These are phyloP conservation scores for Gymnarchus niloticus DNA, from an alignment of 2,113 vertebrate species.

Conservation along the genomic window DNA sequence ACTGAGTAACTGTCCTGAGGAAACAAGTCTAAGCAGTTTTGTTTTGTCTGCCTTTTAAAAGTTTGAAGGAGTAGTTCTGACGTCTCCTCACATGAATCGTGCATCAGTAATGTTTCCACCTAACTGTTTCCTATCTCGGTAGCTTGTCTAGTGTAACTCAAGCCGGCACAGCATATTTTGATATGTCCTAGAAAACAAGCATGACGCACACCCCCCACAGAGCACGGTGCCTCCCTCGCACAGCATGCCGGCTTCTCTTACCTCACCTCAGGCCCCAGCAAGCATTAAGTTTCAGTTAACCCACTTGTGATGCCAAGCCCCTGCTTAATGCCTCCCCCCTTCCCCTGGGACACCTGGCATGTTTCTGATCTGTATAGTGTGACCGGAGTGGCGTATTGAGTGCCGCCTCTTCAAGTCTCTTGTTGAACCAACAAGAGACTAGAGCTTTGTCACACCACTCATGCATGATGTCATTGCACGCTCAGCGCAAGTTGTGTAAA, in stretches of 20 bases:
- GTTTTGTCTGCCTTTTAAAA: no score
- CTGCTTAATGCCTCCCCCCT: not conserved
- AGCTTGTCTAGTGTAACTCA: not conserved
- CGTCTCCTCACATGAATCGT: not conserved
- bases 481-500: not conserved
- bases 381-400: not conserved
- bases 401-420: no score
- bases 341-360: not conserved
- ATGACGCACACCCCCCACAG: no score
- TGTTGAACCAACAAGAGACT: not conserved
- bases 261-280: not conserved
- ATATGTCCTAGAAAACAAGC: not conserved
- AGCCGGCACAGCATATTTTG: not conserved
- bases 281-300: not conserved
- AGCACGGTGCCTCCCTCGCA: no score
- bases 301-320: not conserved
- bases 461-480: not conserved
- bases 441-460: not conserved
- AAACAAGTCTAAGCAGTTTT: not conserved
- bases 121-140: not conserved
- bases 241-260: not conserved
- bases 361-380: no score
- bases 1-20: not conserved
- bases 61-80: not conserved
- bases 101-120: not conserved